Base-by-base conservation (phyloP, 2,797 vertebrate species). In the Oreochromis mossambicus region DNA sequence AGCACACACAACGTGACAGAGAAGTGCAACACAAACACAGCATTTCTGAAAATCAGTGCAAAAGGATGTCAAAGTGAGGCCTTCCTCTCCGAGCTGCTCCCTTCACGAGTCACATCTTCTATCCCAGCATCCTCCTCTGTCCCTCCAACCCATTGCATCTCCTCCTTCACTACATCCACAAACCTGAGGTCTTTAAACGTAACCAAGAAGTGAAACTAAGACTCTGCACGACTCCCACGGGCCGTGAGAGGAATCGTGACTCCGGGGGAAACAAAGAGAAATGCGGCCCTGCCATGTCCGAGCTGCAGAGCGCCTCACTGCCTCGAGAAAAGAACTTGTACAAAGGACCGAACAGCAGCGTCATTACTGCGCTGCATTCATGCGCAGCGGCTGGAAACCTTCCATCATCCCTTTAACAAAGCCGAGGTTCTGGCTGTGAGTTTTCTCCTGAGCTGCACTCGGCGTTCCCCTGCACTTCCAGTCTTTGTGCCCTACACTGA, bases 141-240 rank as follows among this genome's bases (percentile, higher is more conserved):
- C 46, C 4, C 46, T 48, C 7, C 7, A 34, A 34, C 32, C 2
- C 32, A 8, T 7, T 34, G 46, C 7, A 48, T 2, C 7, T 17
- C 46, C 48, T 58, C 55, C 55, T 32, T 58, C 26, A 0, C 55
- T 0, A 2, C 5, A 14, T 58, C 55, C 55, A 58, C 55, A 58
- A 10, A 10, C 29, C 56, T 1, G 8, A 58, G 0, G 56, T 61
- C 56, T 61, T 61, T 61, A 34, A 34, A 61, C 3, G 1, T 34
- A 63, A 12, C 6, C 32, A 1, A 6, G 55, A 8, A 56, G 55
- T 56, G 55, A 29, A 56, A 56, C 26, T 56, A 29, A 29, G 32
- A 61, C 17, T 61, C 58, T 36, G 17, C 58, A 61, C 15, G n/a
- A n/a, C n/a, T n/a, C n/a, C n/a, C n/a, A n/a, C n/a, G n/a, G n/a